Conservation (phyloP, 1,140 invertebrate species). For the Sitobion miscanthi region DNA sequence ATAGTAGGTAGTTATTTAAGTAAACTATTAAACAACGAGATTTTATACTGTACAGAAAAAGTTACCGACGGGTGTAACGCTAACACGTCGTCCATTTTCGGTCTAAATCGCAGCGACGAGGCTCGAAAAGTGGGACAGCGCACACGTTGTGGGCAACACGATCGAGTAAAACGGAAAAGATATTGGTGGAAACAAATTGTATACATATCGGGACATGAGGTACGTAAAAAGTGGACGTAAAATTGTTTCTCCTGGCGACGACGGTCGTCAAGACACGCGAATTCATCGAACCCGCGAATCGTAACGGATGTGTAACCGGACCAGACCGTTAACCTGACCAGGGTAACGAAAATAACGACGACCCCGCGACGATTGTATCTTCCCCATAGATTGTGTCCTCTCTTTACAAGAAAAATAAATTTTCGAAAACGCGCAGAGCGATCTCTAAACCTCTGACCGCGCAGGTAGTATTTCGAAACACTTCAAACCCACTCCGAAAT, state of each 20-base stretch:
- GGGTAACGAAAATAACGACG: not conserved
- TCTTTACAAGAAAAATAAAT: not conserved
- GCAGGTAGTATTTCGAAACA: not conserved
- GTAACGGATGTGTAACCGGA: not conserved
- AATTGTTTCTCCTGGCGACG: not conserved
- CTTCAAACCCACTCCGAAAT: too few species aligned
- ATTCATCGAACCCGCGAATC: not conserved
- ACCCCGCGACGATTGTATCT: not conserved
- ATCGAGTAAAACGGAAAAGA: not conserved
- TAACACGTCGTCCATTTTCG: constrained; percentile 7
- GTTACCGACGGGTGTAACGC: constrained; percentile 35
- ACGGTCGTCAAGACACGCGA: not conserved
- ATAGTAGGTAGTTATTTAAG: not conserved
- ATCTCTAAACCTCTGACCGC: not conserved
- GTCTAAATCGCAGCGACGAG: constrained; percentile 36
- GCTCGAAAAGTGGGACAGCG: not conserved
- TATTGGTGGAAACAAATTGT: too few species aligned
- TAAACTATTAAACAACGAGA: constrained; percentile 25
- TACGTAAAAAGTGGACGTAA: not conserved
- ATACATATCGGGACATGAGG: not conserved
- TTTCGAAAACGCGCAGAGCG: not conserved
- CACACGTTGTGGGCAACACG: not conserved
- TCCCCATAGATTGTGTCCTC: not conserved
- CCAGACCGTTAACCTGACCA: not conserved
- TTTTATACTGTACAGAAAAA: constrained; percentile 8